Percentiles rank a stretch among this genome's conserved stretches.
These are phyloP conservation scores for Stramonita haemastoma DNA, from an alignment of 2,888 invertebrate species.

Conservation along the genomic window DNA sequence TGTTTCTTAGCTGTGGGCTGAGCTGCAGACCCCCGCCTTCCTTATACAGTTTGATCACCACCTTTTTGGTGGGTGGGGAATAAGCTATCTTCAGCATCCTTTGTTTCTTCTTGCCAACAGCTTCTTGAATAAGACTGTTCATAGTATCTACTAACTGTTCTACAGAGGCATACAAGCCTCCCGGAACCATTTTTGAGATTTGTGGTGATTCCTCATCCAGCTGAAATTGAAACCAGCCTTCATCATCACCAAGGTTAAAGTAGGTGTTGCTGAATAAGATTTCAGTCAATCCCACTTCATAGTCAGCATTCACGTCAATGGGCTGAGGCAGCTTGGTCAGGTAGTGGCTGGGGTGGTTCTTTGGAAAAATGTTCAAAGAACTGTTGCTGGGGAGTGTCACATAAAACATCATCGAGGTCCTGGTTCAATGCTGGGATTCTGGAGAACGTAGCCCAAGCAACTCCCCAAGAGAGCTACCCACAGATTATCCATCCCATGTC, in stretches of 20 bases:
- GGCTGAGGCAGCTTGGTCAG: conserved; percentile 19
- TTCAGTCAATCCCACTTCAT: conserved; percentile 32
- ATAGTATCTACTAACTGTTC: no score
- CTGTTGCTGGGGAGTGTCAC: conserved; percentile 27
- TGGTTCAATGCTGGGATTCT: conserved; percentile 37
- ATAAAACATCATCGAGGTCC: conserved; percentile 26
- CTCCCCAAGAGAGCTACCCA: conserved; percentile 41
- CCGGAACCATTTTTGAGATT: no score
- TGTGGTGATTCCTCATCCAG: background rate
- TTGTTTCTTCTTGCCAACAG: no score
- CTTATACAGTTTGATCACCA: no score
- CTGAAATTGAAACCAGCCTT: background rate
- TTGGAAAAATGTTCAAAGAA: background rate
- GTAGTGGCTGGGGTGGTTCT: conserved; percentile 13
- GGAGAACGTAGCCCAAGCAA: conserved; percentile 42
- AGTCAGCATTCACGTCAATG: conserved; percentile 22
- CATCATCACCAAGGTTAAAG: background rate
- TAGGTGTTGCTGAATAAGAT: background rate
- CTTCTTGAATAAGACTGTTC: no score
- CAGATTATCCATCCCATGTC: background rate
- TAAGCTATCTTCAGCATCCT: no score
- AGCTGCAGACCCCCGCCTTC: no score
- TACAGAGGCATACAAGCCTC: no score
- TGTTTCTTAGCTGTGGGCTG: no score
- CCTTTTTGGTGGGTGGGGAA: background rate